These are phyloP conservation scores for Stenoptilia bipunctidactyla DNA, from an alignment of 2,888 invertebrate genomes.

Conservation along the genomic window DNA sequence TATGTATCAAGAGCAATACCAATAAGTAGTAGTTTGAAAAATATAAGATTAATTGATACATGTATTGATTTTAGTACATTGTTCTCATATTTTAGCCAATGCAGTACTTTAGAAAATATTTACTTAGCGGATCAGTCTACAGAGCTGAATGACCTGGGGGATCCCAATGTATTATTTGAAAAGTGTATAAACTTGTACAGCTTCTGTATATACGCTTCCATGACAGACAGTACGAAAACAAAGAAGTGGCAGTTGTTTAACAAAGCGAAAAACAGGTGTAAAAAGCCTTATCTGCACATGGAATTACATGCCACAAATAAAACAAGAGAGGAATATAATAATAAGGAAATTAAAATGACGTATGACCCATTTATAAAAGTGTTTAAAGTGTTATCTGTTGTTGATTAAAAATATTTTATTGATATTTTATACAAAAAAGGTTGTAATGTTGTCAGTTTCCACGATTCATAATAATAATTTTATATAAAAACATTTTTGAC, in stretches of 20 bases:
- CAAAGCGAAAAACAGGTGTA: constrained; percentile 23
- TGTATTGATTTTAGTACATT: constrained; percentile 32
- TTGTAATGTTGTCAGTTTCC: no score
- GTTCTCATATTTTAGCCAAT: constrained; percentile 34
- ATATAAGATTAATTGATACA: constrained; percentile 37
- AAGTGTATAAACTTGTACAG: constrained; percentile 39
- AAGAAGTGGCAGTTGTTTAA: constrained; percentile 27
- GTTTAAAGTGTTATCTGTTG: constrained; percentile 23
- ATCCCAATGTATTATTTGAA: constrained; percentile 30
- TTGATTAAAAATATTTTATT: no score
- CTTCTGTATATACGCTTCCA: constrained; percentile 28
- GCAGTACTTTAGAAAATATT: constrained; percentile 42
- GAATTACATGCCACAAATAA: constrained; percentile 16
- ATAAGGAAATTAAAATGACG: constrained; percentile 17
- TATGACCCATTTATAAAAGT: constrained; percentile 37
- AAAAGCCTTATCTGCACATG: constrained; percentile 27
- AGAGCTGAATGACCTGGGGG: constrained; percentile 22
- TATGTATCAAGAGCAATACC: constrained; percentile 29
- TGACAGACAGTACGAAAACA: constrained; percentile 19
- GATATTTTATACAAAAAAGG: no score
- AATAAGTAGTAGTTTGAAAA: constrained; percentile 32
- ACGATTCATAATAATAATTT: no score
- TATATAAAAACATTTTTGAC: no score
- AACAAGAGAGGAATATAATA: constrained; percentile 1
- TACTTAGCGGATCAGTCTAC: constrained; percentile 26